These are phyloP conservation scores for Symphodus melops DNA, from an alignment of 2,113 vertebrate genomes.

Conservation along the genomic window DNA sequence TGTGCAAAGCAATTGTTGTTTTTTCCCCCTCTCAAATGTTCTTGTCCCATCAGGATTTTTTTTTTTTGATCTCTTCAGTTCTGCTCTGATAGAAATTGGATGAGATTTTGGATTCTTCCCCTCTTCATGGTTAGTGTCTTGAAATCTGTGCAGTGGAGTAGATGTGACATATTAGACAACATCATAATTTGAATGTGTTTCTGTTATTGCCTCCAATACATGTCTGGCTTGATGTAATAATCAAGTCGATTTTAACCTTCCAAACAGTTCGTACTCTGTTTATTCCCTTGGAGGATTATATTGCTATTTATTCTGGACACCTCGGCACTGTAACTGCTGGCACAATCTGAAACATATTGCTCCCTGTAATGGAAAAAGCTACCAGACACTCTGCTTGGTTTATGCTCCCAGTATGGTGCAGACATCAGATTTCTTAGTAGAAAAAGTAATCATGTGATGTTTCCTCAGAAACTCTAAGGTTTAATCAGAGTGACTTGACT, in stretches of 20 bases:
- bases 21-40: slow-evolving; percentile 18
- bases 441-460: neutral
- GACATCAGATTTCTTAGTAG: neutral
- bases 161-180: neutral
- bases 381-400: slow-evolving; percentile 14
- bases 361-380: slow-evolving; percentile 34
- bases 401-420: neutral
- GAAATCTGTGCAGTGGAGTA: neutral
- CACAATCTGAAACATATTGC: slow-evolving; percentile 38
- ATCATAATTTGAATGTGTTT: slow-evolving; percentile 14
- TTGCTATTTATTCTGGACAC: slow-evolving; percentile 49
- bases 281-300: slow-evolving; percentile 37
- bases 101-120: neutral
- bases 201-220: slow-evolving; percentile 17
- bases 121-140: neutral
- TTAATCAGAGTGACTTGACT: neutral
- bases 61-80: neutral
- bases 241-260: slow-evolving; percentile 32
- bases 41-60: slow-evolving; percentile 14
- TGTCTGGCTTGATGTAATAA: slow-evolving; percentile 36
- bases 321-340: slow-evolving; percentile 17
- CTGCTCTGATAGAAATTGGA: slow-evolving; percentile 25
- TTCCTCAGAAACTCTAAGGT: neutral
- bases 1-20: neutral
- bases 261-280: slow-evolving; percentile 23